Base-by-base conservation (phyloP, 2,888 invertebrate genomes). In the Amiota communis region DNA sequence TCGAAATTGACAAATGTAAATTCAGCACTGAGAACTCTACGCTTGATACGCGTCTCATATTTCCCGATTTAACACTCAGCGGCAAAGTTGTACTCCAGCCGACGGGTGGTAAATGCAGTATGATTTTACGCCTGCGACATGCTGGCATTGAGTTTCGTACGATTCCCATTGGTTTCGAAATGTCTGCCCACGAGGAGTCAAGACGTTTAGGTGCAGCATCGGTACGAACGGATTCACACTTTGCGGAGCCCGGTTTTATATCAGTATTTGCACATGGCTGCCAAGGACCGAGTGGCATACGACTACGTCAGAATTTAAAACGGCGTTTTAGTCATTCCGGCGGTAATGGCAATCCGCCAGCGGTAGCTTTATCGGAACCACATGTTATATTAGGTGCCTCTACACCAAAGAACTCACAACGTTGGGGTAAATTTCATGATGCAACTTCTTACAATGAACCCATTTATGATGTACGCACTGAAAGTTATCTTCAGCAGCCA, bases 261-360 rank as follows among this genome's bases (percentile, higher is more conserved):
- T 95, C 95, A 63, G 95, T 96, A 0, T 96, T 96, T 83, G 96
- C 96, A 0, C 95, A 95, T 78, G 95, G 95, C 0, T 96, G 96
- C 83, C 93, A 94, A 82, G 93, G 87, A 71, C 87, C 87, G 4
- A 83, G 80, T 47, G 88, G 87, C 12, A 86, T 87, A 11, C 83
- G 87, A 51, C 76, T 88, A 36, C 84, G 90, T 0, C 87, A 88
- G 75, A 89, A 89, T 70, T 89, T 88, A 0, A 90, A 90, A 71
- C 83, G 89, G 0, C 83, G 88, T 2, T 88, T 85, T 68, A 81
- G 85, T 1, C 87, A 85, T 65, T 81, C 77, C 3, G 78, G 81
- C 46, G 76, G 75, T n/a, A n/a, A n/a, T 13, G 17, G 48, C 6
- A 64, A n/a, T n/a, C 12, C 76, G 6, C 83, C 79, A 11, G 78